Conservation (phyloP, 1,140 invertebrate genomes). For the Aporrectodea caliginosa region DNA sequence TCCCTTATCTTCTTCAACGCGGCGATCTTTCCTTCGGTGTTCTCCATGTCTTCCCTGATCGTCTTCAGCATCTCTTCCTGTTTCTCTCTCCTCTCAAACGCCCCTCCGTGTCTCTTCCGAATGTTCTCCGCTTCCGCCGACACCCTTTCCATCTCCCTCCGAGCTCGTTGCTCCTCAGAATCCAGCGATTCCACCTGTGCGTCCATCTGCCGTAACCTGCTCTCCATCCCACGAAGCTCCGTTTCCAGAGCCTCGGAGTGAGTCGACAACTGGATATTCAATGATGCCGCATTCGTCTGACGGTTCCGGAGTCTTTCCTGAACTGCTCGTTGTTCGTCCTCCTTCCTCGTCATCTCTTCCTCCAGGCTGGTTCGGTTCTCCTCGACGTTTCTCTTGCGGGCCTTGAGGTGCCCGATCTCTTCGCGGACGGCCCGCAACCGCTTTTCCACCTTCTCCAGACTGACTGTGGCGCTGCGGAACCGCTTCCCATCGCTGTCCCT, state of each 20-base stretch:
- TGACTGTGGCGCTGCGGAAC: not conserved
- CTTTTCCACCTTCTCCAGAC: not conserved
- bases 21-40: constrained; percentile 32
- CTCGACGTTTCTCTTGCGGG: not conserved
- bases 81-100: not conserved
- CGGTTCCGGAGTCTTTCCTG: not conserved
- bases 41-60: constrained; percentile 31
- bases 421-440: not conserved
- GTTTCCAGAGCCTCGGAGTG: not conserved
- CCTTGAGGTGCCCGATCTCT: not conserved
- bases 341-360: not conserved
- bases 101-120: not conserved
- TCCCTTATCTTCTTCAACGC: constrained; percentile 38
- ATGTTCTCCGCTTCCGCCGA: not conserved
- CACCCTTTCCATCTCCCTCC: not conserved
- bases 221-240: not conserved
- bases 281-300: not conserved
- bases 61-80: constrained; percentile 28
- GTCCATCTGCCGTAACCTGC: not conserved
- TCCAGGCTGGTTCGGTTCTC: not conserved
- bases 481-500: not conserved
- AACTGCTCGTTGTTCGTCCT: not conserved
- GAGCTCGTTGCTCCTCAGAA: not conserved
- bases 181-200: not conserved
- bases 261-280: not conserved